phyloP scores from a whole-genome alignment of 2,888 invertebrate species.

The Dermolepida albohirtum region DNA sequence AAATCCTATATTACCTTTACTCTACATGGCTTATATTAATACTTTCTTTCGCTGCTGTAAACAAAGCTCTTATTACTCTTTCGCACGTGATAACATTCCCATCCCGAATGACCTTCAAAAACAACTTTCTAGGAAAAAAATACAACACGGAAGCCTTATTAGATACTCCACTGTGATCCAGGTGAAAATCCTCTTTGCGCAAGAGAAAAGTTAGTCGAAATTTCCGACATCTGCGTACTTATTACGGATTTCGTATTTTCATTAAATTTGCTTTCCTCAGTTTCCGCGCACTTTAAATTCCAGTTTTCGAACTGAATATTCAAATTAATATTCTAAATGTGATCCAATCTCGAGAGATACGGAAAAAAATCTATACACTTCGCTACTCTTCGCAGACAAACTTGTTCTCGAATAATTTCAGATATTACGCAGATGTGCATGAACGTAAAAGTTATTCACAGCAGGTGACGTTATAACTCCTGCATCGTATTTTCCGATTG shows the following conservation, averaged over 20 bases:
- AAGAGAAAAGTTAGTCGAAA: conserved; percentile 9
- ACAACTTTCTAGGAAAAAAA: conserved; percentile 12
- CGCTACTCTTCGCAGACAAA: no score
- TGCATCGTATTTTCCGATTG: no score
- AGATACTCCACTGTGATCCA: conserved; percentile 8
- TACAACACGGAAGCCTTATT: conserved; percentile 15
- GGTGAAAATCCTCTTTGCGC: conserved; percentile 23
- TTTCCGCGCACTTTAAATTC: conserved; percentile 3
- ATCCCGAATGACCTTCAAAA: not conserved
- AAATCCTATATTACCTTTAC: not conserved
- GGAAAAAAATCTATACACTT: not conserved
- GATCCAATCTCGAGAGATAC: not conserved
- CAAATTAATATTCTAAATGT: conserved; percentile 5
- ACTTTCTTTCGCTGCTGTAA: conserved; percentile 8
- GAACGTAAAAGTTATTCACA: conserved; percentile 18
- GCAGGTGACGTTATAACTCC: conserved; percentile 20
- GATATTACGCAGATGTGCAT: no score
- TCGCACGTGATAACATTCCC: conserved; percentile 18
- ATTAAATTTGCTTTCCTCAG: conserved; percentile 8
- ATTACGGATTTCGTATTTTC: conserved; percentile 12
- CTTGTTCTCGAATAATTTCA: no score
- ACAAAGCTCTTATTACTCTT: conserved; percentile 2
- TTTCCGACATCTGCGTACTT: conserved; percentile 18
- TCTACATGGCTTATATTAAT: not conserved
- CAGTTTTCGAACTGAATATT: conserved; percentile 5